Evolutionary conservation across 1,140 invertebrate genomes (phyloP).

Genomic region (Drosophila pachea): DNA sequence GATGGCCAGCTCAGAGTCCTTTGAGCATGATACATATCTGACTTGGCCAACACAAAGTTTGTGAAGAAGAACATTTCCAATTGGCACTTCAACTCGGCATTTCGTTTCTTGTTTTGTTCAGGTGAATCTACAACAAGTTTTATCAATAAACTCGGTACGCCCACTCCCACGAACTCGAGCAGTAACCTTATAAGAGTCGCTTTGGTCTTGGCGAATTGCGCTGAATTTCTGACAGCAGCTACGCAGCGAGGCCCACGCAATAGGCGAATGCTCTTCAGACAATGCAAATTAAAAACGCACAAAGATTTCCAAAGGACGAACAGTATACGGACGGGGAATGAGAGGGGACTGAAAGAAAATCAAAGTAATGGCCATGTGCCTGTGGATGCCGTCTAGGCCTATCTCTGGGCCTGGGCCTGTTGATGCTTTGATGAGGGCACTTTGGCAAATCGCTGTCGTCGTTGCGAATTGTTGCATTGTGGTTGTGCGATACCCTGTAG

Average conservation of each 20-base stretch:
- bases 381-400: constrained; percentile 15
- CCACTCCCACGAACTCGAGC: constrained; percentile 7
- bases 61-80: constrained; percentile 2
- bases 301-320: constrained; percentile 14
- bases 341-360: constrained; percentile 12
- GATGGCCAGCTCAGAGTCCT: constrained; percentile 8
- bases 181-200: not conserved
- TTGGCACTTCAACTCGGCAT: constrained; percentile 9
- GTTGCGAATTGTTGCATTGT: constrained; percentile 19
- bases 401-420: constrained; percentile 48
- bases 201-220: not conserved
- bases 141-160: constrained; percentile 48
- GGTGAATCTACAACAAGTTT: constrained; percentile 37
- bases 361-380: constrained; percentile 40
- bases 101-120: constrained; percentile 7
- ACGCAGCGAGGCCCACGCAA: constrained; percentile 2
- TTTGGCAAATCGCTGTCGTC: constrained; percentile 56
- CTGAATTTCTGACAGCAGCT: constrained; percentile 29
- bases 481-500: constrained; percentile 11
- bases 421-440: constrained; percentile 73
- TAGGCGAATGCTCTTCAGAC: constrained; percentile 8
- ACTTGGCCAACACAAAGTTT: constrained; percentile 19
- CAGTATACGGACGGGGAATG: not conserved
- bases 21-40: constrained; percentile 4
- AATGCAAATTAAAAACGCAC: constrained; percentile 45